Conservation (phyloP, 1,140 invertebrate genomes). For the Nephila pilipes region DNA sequence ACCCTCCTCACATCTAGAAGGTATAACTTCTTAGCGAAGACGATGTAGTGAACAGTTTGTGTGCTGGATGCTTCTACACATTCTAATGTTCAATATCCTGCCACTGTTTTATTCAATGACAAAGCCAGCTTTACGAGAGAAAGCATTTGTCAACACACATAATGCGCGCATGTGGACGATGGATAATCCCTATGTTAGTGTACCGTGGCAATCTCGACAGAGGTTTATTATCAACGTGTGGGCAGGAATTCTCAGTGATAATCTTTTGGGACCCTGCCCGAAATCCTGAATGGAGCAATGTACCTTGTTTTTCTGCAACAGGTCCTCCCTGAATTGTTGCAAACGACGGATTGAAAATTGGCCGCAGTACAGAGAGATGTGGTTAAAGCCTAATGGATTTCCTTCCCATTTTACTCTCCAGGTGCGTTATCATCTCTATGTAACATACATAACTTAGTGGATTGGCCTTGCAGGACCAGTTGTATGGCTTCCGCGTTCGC, state of each 20-base stretch:
- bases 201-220: background rate
- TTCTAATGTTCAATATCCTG: no score
- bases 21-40: background rate
- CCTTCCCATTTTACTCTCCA: no score
- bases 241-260: background rate
- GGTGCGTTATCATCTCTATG: no score
- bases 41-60: background rate
- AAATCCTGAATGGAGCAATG: background rate
- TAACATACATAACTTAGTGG: no score
- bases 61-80: background rate
- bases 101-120: background rate
- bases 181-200: background rate
- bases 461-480: no score
- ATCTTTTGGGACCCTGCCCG: background rate
- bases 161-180: background rate
- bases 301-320: background rate
- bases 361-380: no score
- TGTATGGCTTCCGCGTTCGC: no score
- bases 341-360: no score
- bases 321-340: no score
- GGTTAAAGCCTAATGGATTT: no score
- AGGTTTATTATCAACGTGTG: background rate
- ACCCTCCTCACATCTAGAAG: background rate
- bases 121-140: background rate
- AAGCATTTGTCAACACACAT: background rate